These are phyloP conservation scores for Percopsis transmontana DNA, from an alignment of 2,113 vertebrate genomes.

Conservation along the genomic window DNA sequence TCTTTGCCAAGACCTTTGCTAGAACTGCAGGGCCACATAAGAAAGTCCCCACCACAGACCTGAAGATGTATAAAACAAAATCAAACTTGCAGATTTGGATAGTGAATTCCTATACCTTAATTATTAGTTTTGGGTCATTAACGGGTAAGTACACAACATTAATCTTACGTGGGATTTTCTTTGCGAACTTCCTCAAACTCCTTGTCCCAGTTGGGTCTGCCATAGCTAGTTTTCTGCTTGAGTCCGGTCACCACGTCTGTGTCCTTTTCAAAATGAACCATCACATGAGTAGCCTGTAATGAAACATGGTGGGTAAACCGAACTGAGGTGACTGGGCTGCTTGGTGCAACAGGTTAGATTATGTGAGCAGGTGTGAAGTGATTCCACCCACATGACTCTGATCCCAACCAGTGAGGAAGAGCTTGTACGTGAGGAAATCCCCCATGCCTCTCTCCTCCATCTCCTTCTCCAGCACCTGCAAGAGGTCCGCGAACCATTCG, in stretches of 20 bases:
- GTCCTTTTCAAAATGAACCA: conserved; percentile 79
- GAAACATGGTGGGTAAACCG: not conserved
- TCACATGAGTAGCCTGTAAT: conserved; percentile 72
- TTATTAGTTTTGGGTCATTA: not conserved
- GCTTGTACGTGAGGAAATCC: conserved; percentile 87
- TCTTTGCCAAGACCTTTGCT: conserved; percentile 79
- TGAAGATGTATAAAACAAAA: conserved; percentile 37
- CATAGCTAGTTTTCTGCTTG: conserved; percentile 90
- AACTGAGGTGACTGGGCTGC: not conserved
- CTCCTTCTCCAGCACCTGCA: conserved; percentile 87
- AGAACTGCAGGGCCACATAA: conserved; percentile 83
- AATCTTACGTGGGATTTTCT: conserved; percentile 84
- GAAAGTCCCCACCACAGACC: conserved; percentile 87
- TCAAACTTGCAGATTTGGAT: not conserved
- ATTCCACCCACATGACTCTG: conserved; percentile 78
- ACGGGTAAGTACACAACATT: not conserved
- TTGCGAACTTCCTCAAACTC: conserved; percentile 85
- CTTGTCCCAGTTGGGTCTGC: conserved; percentile 87
- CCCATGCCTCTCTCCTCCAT: conserved; percentile 86
- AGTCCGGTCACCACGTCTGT: conserved; percentile 86
- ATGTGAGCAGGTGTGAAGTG: not conserved
- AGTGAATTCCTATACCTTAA: not conserved
- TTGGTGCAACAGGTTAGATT: not conserved
- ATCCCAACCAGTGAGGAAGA: conserved; percentile 90
- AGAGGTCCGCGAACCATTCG: conserved; percentile 89